Evolutionary conservation across 2,113 vertebrate genomes (phyloP), one percentile per base, ranked within the genome.

Genomic region (Helogale parvula): DNA sequence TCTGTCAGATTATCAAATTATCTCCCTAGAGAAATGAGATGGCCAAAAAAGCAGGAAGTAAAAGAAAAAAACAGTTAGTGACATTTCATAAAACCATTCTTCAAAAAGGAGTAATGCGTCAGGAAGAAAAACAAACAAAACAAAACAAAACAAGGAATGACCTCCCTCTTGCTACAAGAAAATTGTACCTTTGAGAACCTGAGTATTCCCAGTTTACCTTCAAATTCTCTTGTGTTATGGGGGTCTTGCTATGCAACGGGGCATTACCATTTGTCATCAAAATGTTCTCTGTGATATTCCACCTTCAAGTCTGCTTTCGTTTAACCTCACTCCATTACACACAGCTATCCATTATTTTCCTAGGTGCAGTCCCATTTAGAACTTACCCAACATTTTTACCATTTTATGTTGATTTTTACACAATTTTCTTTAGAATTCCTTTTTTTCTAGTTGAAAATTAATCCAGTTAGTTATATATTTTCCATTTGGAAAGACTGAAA

Each of bases 381-480:
- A 93, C 6, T 72, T 90, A 66, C 35, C 4, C 33, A 84, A 65
- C 35, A 90, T 35, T 84, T 90, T 83, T 57, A 77, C 23, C 57
- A 74, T 90, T 88, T 95, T 79, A 31, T 76, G 85, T 79, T 17
- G 68, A 52, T 45, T 83, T 50, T 92, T 52, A 33, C 11, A 50
- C 35, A 35, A 11, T 65, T 79, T 77, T 72, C 45, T 94, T 90
- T 63, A 38, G 65, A 96, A 94, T 54, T 84, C 12, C 7, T 47
- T 93, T 72, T 60, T 84, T 92, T n/a, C 54, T 79, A 15, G 19
- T 80, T 92, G 82, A 96, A 98, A 96, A 80, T 63, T 92, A 92
- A 92, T 68, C 21, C 23, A 89, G 27, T 90, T 96, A 66, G 65
- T 84, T 96, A 21, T 69, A 60, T 88, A 82, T 93, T 85, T 90